Evolutionary conservation across 2,888 invertebrate genomes (phyloP).

Genomic region (Meteorus colon): DNA sequence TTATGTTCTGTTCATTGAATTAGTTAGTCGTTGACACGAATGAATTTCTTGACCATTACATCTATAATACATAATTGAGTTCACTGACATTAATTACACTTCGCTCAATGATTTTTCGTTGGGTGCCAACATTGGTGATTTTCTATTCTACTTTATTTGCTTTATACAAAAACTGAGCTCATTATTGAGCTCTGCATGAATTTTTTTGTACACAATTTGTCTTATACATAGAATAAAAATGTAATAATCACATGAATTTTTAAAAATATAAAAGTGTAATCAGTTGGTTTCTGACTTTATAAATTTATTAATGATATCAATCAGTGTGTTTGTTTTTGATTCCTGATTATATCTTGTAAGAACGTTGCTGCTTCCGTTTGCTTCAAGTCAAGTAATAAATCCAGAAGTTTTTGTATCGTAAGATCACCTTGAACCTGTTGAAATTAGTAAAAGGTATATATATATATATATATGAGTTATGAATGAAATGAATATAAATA

Average conservation of each 20-base stretch:
- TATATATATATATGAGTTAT: background rate
- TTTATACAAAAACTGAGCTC: no score
- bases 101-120: no score
- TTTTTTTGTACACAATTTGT: no score
- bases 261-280: background rate
- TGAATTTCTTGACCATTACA: no score
- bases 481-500: constrained; percentile 7
- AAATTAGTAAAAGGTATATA: constrained; percentile 16
- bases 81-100: no score
- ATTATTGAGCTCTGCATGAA: no score
- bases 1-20: no score
- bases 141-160: no score
- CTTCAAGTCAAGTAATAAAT: constrained; percentile 69
- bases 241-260: background rate
- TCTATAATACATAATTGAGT: no score
- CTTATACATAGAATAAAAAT: no score
- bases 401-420: constrained; percentile 60
- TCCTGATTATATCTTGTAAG: constrained; percentile 62
- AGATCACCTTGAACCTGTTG: constrained; percentile 58
- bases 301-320: background rate
- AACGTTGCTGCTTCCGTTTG: constrained; percentile 68
- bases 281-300: background rate
- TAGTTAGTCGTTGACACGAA: no score
- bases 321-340: constrained; percentile 19
- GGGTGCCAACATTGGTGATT: no score